Evolutionary conservation across 2,888 invertebrate genomes (phyloP), one percentile per base, ranked within the genome.

Genomic region (Synergus laeviventris): DNA sequence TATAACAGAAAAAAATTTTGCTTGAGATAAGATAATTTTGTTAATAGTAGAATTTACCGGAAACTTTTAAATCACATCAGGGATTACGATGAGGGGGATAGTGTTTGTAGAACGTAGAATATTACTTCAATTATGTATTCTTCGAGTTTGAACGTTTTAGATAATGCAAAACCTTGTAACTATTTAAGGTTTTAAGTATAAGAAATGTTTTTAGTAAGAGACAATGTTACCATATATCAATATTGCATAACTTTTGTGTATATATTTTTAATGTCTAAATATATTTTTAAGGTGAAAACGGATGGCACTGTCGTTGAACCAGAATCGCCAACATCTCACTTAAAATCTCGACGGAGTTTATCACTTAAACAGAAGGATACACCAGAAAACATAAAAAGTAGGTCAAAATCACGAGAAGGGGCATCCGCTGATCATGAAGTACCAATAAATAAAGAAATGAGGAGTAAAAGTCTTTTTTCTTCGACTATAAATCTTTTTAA

Each of bases 401-500:
- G 91, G 74, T 91, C 91, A 2, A 91, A 91, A 76, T 91, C 90
- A 18, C 84, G 90, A 24, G 91, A 91, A 74, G 84, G 91, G 3
- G 86, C 79, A 0, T 84, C 89, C 3, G 42, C 81, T 8, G 89
- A 88, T 59, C 86, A 85, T 75, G 83, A 85, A 4, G 83, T 86
- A 39, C 80, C 81, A n/a, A 73, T 88, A 73, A 89, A 87, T 76
- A 89, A 89, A 76, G 90, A 90, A 31, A 82, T 88, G 31, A 90
- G 88, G 76, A 91, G 89, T 78, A 91, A 90, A 74, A 88, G 89
- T 0, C 90, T 91, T 1, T 91, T 91, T 79, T 91, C 91, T 3
- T 90, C 91, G 38, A 91, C 91, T 2, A 76, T 91, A 76, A 90
- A 90, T 75, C 81, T 91, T 4, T 91, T 91, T 70, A 89, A 89